These are phyloP conservation scores for Streblospio benedicti DNA, from an alignment of 1,140 invertebrate genomes.

Conservation along the genomic window DNA sequence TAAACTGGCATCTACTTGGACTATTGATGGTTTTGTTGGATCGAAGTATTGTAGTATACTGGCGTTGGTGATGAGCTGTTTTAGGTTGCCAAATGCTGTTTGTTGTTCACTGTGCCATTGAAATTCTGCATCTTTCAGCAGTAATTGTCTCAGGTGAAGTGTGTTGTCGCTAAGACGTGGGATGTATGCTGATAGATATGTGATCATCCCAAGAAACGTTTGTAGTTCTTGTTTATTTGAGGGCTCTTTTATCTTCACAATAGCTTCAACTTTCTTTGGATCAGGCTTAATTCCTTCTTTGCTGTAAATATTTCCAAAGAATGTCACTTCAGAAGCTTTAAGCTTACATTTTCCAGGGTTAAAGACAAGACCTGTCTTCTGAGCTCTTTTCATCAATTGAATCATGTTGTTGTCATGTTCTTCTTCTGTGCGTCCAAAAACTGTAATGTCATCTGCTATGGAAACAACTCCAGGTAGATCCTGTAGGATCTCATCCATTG, in stretches of 20 bases:
- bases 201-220: conserved; percentile 24
- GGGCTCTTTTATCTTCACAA: conserved; percentile 24
- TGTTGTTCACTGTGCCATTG: conserved; percentile 1
- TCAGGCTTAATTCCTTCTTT: neutral
- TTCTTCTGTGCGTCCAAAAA: conserved; percentile 25
- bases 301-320: conserved; percentile 14
- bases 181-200: conserved; percentile 21
- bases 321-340: conserved; percentile 28
- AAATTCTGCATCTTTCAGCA: conserved; percentile 7
- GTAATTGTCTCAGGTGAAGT: neutral
- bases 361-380: conserved; percentile 35
- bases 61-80: conserved; percentile 17
- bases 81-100: conserved; percentile 19
- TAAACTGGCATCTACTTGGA: conserved; percentile 27
- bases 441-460: conserved; percentile 41
- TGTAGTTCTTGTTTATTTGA: conserved; percentile 19
- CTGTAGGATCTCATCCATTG: conserved; percentile 33
- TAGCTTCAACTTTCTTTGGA: conserved; percentile 36
- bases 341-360: conserved; percentile 39
- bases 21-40: conserved; percentile 15
- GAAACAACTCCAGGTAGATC: conserved; percentile 31
- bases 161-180: conserved; percentile 13
- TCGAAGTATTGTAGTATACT: conserved; percentile 28
- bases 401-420: conserved; percentile 36
- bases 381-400: conserved; percentile 34